phyloP scores from a whole-genome alignment of 2,113 vertebrate genomes.

The Myiagra hebetior region DNA sequence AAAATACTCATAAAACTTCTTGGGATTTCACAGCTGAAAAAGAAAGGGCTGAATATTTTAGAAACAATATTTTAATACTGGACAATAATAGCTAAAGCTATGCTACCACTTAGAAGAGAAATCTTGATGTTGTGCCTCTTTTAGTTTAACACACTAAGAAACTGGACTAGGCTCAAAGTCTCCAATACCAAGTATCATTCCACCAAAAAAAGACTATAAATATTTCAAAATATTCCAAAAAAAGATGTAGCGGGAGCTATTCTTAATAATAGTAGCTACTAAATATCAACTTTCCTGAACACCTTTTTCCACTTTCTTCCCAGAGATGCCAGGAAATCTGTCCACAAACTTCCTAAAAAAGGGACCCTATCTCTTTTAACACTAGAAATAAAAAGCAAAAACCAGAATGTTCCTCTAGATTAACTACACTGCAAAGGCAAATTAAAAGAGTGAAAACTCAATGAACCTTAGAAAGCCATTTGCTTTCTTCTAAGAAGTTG shows the following conservation, averaged over 20 bases:
- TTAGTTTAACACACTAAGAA: neutral
- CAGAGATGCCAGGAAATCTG: neutral
- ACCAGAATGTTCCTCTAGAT: neutral
- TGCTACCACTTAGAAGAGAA: neutral
- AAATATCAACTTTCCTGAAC: neutral
- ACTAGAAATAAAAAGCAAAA: neutral
- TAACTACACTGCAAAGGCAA: neutral
- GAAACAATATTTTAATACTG: neutral
- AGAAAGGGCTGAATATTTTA: neutral
- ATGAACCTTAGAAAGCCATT: neutral
- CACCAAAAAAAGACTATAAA: neutral
- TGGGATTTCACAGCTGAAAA: neutral
- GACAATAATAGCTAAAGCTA: neutral
- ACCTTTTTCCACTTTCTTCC: neutral
- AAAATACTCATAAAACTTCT: neutral
- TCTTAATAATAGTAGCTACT: neutral
- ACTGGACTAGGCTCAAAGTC: neutral
- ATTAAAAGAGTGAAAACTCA: neutral
- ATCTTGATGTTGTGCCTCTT: neutral
- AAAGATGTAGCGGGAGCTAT: neutral
- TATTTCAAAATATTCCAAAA: neutral
- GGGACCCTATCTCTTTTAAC: neutral
- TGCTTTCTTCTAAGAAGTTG: neutral
- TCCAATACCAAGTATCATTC: neutral
- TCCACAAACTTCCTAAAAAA: neutral